A percentile compares a stretch with the other conserved stretches of the same genome.
Evolutionary conservation across 35 echinoderm and acorn worm genomes (phyloP).

Genomic region (Apostichopus parvimensis): DNA sequence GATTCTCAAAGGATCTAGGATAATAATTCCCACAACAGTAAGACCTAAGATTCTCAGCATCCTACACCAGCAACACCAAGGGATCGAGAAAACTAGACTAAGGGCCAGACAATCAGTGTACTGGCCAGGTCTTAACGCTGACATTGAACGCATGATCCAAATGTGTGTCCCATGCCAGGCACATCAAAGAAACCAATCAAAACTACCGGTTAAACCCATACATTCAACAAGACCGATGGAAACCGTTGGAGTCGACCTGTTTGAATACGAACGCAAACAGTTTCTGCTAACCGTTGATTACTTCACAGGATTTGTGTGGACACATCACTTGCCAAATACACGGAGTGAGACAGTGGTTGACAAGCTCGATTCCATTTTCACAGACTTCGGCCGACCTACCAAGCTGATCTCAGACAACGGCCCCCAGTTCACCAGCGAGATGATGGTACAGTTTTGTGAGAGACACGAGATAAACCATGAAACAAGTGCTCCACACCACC

Average conservation of each 20-base stretch:
- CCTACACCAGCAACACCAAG: too few species aligned
- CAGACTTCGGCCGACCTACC: slow-evolving; percentile 26
- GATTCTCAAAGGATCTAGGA: too few species aligned
- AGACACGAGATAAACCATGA: slow-evolving; percentile 40
- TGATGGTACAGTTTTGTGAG: slow-evolving; percentile 34
- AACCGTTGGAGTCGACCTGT: slow-evolving; percentile 39
- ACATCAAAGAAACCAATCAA: slow-evolving; percentile 47
- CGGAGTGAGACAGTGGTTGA: slow-evolving; percentile 22
- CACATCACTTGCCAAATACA: slow-evolving; percentile 29
- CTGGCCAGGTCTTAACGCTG: background rate
- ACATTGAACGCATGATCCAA: slow-evolving; percentile 54
- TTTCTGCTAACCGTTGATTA: slow-evolving; percentile 31
- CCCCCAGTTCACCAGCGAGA: slow-evolving; percentile 37
- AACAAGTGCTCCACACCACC: slow-evolving; percentile 48
- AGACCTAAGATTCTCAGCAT: too few species aligned
- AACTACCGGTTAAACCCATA: slow-evolving; percentile 44
- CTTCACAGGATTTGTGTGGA: slow-evolving; percentile 9
- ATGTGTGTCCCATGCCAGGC: slow-evolving; percentile 38
- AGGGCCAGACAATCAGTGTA: too few species aligned
- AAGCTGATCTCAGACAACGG: slow-evolving; percentile 48
- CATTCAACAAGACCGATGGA: slow-evolving; percentile 28
- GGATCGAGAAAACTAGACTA: too few species aligned
- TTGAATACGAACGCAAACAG: slow-evolving; percentile 36
- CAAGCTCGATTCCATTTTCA: slow-evolving; percentile 38
- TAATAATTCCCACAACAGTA: too few species aligned